These are phyloP conservation scores for Agapornis canus DNA, from an alignment of 2,797 vertebrate species.

Conservation along the genomic window DNA sequence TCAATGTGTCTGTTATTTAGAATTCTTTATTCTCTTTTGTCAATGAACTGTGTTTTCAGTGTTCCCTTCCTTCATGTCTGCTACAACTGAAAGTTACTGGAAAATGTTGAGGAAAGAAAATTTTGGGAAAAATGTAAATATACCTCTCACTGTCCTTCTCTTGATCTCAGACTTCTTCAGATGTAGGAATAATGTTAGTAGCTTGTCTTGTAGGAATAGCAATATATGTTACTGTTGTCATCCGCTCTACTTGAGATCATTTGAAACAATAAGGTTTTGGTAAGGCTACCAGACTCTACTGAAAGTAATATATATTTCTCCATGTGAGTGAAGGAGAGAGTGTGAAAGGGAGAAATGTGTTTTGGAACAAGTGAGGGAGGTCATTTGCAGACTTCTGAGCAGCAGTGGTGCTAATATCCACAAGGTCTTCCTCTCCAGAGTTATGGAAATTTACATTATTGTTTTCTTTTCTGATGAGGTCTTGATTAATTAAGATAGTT, in stretches of 20 bases:
- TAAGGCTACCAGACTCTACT: not conserved
- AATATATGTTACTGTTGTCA: not conserved
- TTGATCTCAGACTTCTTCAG: not conserved
- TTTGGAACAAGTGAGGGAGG: not conserved
- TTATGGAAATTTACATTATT: constrained; percentile 34
- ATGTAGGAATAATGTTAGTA: not conserved
- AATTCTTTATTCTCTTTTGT: not conserved
- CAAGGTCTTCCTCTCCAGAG: not conserved
- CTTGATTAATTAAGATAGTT: constrained; percentile 53
- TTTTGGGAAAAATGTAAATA: not conserved
- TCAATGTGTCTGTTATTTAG: not conserved
- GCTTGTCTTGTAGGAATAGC: not conserved
- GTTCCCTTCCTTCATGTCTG: not conserved
- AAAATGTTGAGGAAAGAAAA: not conserved
- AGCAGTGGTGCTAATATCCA: not conserved
- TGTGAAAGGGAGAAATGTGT: not conserved
- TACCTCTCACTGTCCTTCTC: not conserved
- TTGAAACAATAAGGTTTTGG: not conserved
- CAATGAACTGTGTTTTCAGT: not conserved
- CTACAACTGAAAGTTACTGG: not conserved
- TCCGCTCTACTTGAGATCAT: not conserved
- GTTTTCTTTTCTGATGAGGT: not conserved
- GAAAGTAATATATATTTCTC: not conserved
- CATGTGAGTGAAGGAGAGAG: not conserved
- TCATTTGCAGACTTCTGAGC: not conserved